Percentiles rank a stretch among this genome's conserved stretches.
phyloP scores from a whole-genome alignment of 2,888 invertebrate genomes.

The Gastracanthus pulcherrimus region DNA sequence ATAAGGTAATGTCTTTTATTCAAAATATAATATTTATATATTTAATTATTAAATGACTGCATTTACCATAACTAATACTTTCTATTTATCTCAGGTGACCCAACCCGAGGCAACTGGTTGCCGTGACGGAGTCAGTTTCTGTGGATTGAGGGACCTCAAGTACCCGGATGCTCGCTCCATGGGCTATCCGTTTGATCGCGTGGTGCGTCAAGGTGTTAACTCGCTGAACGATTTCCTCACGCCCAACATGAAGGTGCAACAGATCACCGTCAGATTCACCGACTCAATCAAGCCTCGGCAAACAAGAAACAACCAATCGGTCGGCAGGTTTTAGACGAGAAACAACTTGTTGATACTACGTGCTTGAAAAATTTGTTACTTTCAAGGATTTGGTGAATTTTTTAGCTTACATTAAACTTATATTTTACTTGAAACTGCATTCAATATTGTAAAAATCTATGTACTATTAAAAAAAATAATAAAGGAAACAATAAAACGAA shows the following conservation, averaged over 20 bases:
- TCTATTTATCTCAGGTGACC: no score
- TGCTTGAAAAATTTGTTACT: no score
- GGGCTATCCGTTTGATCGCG: slow-evolving; percentile 90
- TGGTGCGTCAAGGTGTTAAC: slow-evolving; percentile 80
- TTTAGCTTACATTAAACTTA: no score
- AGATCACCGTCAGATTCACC: slow-evolving; percentile 82
- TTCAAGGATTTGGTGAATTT: no score
- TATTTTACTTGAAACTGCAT: no score
- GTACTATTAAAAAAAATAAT: not conserved
- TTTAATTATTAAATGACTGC: no score
- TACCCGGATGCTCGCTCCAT: slow-evolving; percentile 91
- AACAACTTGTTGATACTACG: no score
- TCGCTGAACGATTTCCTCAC: slow-evolving; percentile 85
- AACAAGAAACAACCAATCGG: no score
- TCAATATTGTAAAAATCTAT: slow-evolving; percentile 6
- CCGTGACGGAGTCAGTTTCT: slow-evolving; percentile 87
- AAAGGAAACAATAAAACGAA: slow-evolving; percentile 7
- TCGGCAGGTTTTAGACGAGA: no score
- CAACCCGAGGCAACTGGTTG: slow-evolving; percentile 76
- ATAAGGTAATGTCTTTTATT: no score
- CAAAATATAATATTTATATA: no score
- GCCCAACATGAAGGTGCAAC: slow-evolving; percentile 85
- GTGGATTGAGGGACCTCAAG: slow-evolving; percentile 86
- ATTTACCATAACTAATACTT: no score
- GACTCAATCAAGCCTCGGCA: slow-evolving; percentile 76